A percentile compares a stretch with the other conserved stretches of the same genome.
phyloP scores from a whole-genome alignment of 2,888 invertebrate genomes.

The Dyspetes luteomarginatus region DNA sequence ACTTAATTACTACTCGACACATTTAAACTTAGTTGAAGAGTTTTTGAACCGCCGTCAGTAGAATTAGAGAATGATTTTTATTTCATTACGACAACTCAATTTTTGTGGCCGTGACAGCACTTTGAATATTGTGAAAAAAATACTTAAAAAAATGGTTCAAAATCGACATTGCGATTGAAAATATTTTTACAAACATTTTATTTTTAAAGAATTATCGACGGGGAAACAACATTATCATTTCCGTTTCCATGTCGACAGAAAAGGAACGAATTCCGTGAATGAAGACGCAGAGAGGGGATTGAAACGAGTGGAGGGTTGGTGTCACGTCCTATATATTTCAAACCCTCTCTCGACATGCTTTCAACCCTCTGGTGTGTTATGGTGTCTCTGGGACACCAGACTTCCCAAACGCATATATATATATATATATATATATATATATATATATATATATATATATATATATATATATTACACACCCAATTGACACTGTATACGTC shows the following conservation, averaged over 20 bases:
- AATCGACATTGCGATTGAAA: too few relatives aligned
- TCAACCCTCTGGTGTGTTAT: conserved; percentile 51
- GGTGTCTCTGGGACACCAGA: conserved; percentile 59
- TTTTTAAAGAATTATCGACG: not conserved
- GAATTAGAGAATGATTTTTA: too few relatives aligned
- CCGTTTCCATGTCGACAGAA: not conserved
- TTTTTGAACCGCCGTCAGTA: too few relatives aligned
- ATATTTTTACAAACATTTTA: too few relatives aligned
- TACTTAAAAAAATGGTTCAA: too few relatives aligned
- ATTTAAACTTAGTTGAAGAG: too few relatives aligned
- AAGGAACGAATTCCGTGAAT: conserved; percentile 35
- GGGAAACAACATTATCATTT: not conserved
- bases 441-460: too few relatives aligned
- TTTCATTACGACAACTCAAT: too few relatives aligned
- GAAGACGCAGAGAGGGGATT: conserved; percentile 11
- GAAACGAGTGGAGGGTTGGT: not conserved
- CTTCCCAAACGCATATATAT: conserved; percentile 51
- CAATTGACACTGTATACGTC: conserved; percentile 1
- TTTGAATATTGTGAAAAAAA: too few relatives aligned
- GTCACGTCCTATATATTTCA: not conserved
- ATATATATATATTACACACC: too few relatives aligned
- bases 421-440: conserved; percentile 28
- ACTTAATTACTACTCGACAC: too few relatives aligned
- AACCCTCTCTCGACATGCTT: not conserved
- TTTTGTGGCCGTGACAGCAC: too few relatives aligned